Conservation (phyloP, 2,888 invertebrate species). For the Didymodactylos carnosus region DNA sequence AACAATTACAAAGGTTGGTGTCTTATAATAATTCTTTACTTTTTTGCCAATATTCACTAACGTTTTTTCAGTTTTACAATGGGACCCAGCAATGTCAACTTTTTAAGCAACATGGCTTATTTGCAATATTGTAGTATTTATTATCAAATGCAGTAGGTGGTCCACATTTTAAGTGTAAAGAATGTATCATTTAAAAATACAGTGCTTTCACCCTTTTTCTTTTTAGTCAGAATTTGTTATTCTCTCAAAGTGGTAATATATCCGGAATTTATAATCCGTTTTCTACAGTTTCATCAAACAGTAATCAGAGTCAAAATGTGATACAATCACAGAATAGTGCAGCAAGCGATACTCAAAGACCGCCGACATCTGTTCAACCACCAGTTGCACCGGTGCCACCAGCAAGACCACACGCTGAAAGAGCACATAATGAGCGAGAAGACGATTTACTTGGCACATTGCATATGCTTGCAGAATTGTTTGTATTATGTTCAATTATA, state of each 20-base stretch:
- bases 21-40: background rate
- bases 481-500: background rate
- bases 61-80: background rate
- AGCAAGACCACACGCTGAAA: background rate
- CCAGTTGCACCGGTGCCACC: too few relatives aligned
- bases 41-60: background rate
- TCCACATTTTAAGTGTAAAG: too few relatives aligned
- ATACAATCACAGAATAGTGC: too few relatives aligned
- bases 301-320: too few relatives aligned
- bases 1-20: background rate
- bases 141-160: background rate
- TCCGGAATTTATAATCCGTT: too few relatives aligned
- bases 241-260: background rate
- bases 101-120: background rate
- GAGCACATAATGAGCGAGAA: background rate
- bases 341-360: too few relatives aligned
- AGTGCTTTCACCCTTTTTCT: too few relatives aligned
- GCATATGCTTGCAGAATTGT: background rate
- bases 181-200: background rate
- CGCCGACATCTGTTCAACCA: too few relatives aligned
- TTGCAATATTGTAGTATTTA: background rate
- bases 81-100: background rate
- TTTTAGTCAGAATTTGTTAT: background rate
- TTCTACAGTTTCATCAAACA: too few relatives aligned
- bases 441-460: background rate